Evolutionary conservation across 2,113 vertebrate species (phyloP), one percentile per base, ranked within the genome.

Genomic region (Hyperopisus bebe): DNA sequence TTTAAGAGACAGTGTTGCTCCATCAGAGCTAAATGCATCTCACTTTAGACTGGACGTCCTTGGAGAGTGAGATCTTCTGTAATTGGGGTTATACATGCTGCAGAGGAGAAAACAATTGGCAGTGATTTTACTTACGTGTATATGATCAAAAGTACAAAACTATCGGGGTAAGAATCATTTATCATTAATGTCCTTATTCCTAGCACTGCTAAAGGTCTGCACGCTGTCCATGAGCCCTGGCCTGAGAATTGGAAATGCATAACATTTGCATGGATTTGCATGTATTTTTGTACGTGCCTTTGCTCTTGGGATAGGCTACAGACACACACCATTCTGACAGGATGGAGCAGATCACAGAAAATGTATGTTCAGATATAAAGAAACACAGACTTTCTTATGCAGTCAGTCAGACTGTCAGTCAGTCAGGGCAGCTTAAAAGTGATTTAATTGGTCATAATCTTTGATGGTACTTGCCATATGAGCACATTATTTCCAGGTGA

Each of bases 21-120:
- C 70, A 74, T 74, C 15, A 2, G 31, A 77, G 31, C 70, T 77
- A 39, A 92, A 94, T 90, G 90, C 92, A 94, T 93, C 91, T 6
- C 88, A 91, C 90, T 1, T 87, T 90, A 92, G 89, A 82, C 47
- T 44, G 48, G 82, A 91, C 87, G 5, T 39, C 70, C 70, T 77
- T 17, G 70, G 70, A 77, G 31, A 42, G 74, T 15, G 4, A 39
- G 10, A 39, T 77, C 74, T 80, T 80, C 15, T 80, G 93, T 82
- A 51, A 31, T 21, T 50, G 42, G 15, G 17, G 35, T n/a, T 31
- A 58, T 51, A 58, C 53, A 9, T 6, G 11, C 3, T 21, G 1
- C 31, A 35, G 80, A 27, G 15, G 48, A 31, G 89, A 31, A 70
- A 51, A 3, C 46, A 89, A 21, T 53, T 82, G 70, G 88, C 47